Evolutionary conservation across 2,888 invertebrate species (phyloP).

Genomic region (Chromoteleia sp.): DNA sequence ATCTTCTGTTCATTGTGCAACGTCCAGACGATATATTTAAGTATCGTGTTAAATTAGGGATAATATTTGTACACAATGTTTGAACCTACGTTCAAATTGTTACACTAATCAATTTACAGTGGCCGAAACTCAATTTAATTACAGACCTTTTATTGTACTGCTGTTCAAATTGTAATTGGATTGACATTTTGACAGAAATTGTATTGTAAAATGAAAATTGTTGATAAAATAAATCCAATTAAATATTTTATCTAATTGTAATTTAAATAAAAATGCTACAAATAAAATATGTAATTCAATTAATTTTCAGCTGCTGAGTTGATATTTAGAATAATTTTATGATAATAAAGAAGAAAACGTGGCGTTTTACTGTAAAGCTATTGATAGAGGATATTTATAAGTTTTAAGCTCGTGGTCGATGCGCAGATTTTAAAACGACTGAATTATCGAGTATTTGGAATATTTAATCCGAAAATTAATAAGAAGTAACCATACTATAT

Average conservation of each 20-base stretch:
- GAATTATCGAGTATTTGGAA: slow-evolving; percentile 1
- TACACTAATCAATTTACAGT: slow-evolving; percentile 15
- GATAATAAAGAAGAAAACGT: slow-evolving; percentile 1
- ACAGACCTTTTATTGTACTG: not conserved
- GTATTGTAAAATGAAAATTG: not conserved
- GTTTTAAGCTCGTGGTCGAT: slow-evolving; percentile 18
- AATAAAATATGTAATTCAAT: no score
- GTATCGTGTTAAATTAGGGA: slow-evolving; percentile 49
- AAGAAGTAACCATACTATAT: not conserved
- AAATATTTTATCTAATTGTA: not conserved
- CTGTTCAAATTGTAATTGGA: not conserved
- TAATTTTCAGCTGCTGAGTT: not conserved
- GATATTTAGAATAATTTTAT: slow-evolving; percentile 33
- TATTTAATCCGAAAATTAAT: not conserved
- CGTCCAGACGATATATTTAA: slow-evolving; percentile 45
- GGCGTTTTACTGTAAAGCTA: slow-evolving; percentile 35
- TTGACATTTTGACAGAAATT: not conserved
- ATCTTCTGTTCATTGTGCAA: slow-evolving; percentile 41
- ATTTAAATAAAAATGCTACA: not conserved
- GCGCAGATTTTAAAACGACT: slow-evolving; percentile 43
- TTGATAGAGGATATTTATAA: slow-evolving; percentile 20
- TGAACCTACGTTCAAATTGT: slow-evolving; percentile 35
- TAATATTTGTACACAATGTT: slow-evolving; percentile 38
- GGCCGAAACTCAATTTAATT: slow-evolving; percentile 9
- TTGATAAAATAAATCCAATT: no score